Conservation (phyloP, 2,797 vertebrate species). For the Acipenser ruthenus region DNA sequence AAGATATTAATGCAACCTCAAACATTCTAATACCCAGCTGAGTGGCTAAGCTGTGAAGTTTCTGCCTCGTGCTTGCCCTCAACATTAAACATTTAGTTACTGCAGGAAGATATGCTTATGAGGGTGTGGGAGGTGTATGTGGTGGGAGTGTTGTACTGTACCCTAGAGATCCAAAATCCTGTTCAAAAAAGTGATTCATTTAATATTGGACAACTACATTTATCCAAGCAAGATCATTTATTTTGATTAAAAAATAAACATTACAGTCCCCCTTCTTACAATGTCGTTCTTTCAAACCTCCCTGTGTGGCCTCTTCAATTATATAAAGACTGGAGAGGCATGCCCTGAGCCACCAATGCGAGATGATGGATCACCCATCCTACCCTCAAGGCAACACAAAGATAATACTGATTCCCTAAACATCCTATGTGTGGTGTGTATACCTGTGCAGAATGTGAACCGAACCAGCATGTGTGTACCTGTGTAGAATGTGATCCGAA, state of each 20-base stretch:
- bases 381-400: too few species aligned
- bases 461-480: too few species aligned
- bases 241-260: neutral
- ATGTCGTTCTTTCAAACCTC: too few species aligned
- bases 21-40: conserved; percentile 2
- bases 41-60: neutral
- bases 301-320: too few species aligned
- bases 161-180: neutral
- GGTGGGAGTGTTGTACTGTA: neutral
- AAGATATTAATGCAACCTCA: conserved; percentile 6
- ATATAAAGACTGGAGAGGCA: too few species aligned
- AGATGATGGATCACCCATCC: too few species aligned
- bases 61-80: neutral
- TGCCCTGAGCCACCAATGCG: too few species aligned
- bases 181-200: neutral
- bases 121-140: neutral
- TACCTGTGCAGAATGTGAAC: too few species aligned
- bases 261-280: too few species aligned
- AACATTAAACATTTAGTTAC: neutral
- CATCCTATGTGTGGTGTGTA: too few species aligned
- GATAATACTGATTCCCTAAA: too few species aligned
- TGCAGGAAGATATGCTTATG: neutral
- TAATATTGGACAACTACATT: neutral
- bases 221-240: neutral
- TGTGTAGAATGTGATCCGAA: too few species aligned